phyloP scores from a whole-genome alignment of 2,888 invertebrate species.

The Sarcophaga rosellei region DNA sequence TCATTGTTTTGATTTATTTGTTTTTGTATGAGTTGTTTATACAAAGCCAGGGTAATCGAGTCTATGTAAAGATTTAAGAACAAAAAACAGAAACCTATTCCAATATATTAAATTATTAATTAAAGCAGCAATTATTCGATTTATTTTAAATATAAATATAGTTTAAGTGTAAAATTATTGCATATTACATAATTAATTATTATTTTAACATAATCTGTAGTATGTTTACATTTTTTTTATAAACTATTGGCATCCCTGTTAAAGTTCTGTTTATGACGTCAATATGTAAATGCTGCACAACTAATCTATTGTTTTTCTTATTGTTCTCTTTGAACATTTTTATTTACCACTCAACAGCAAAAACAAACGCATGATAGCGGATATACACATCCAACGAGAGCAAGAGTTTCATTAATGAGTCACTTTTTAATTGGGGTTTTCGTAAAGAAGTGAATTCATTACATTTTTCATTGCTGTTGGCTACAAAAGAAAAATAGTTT shows the following conservation, averaged over 20 bases:
- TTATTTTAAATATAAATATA: too few species aligned
- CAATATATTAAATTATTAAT: too few species aligned
- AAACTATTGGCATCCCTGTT: slow-evolving; percentile 11
- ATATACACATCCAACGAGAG: not conserved
- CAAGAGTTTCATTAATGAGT: slow-evolving; percentile 29
- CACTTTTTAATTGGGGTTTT: slow-evolving; percentile 40
- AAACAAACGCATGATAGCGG: not conserved
- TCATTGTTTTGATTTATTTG: slow-evolving; percentile 24
- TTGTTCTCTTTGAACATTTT: not conserved
- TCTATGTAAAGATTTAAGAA: not conserved
- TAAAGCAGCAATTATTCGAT: too few species aligned
- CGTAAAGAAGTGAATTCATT: not conserved
- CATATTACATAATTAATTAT: too few species aligned
- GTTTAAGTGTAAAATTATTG: too few species aligned
- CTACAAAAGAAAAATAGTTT: slow-evolving; percentile 7
- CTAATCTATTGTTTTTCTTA: slow-evolving; percentile 29
- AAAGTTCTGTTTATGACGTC: slow-evolving; percentile 28
- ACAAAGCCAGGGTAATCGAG: slow-evolving; percentile 14
- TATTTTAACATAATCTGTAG: too few species aligned
- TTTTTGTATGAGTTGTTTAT: slow-evolving; percentile 17
- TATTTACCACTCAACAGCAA: not conserved
- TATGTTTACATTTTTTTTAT: too few species aligned
- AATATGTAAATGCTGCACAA: not conserved
- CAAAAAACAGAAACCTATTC: not conserved
- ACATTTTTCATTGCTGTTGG: not conserved